Percentiles rank a stretch among this genome's conserved stretches.
Conservation (phyloP, 2,888 invertebrate species). For the Cyclophora punctaria region DNA sequence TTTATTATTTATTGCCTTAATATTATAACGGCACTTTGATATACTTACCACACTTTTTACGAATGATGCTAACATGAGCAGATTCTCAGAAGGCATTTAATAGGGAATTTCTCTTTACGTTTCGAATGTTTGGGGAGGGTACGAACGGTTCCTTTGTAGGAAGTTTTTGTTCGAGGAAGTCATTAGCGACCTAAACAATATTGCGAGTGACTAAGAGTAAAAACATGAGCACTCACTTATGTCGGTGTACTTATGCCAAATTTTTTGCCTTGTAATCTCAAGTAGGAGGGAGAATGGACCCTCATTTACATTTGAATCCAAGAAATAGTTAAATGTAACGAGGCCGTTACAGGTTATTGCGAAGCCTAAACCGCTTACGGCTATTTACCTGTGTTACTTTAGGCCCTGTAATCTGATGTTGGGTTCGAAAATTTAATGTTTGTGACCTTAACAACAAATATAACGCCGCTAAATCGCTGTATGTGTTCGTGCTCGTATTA, state of each 20-base stretch:
- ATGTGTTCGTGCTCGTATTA: too few relatives aligned
- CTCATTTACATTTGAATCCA: slow-evolving; percentile 17
- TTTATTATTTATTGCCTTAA: slow-evolving; percentile 25
- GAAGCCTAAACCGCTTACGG: slow-evolving; percentile 12
- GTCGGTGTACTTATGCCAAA: not conserved
- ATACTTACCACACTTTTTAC: slow-evolving; percentile 19
- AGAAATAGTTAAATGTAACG: slow-evolving; percentile 20
- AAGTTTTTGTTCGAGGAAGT: slow-evolving; percentile 8
- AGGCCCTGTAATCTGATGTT: slow-evolving; percentile 2
- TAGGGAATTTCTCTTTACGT: not conserved
- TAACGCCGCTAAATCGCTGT: too few relatives aligned
- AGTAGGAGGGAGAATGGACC: slow-evolving; percentile 10
- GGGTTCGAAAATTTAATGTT: not conserved
- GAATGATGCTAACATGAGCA: not conserved
- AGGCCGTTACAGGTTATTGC: slow-evolving; percentile 13
- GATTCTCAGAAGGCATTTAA: not conserved
- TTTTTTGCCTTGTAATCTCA: slow-evolving; percentile 9
- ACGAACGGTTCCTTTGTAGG: slow-evolving; percentile 1
- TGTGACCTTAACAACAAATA: not conserved
- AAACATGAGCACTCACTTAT: slow-evolving; percentile 5
- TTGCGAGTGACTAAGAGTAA: slow-evolving; percentile 6
- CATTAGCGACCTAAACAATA: slow-evolving; percentile 11
- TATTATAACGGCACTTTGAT: slow-evolving; percentile 5
- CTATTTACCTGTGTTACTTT: slow-evolving; percentile 17
- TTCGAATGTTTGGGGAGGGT: not conserved